Percentiles rank a stretch among this genome's conserved stretches.
These are phyloP conservation scores for Dreissena rostriformis DNA, from an alignment of 1,140 invertebrate species.

Conservation along the genomic window DNA sequence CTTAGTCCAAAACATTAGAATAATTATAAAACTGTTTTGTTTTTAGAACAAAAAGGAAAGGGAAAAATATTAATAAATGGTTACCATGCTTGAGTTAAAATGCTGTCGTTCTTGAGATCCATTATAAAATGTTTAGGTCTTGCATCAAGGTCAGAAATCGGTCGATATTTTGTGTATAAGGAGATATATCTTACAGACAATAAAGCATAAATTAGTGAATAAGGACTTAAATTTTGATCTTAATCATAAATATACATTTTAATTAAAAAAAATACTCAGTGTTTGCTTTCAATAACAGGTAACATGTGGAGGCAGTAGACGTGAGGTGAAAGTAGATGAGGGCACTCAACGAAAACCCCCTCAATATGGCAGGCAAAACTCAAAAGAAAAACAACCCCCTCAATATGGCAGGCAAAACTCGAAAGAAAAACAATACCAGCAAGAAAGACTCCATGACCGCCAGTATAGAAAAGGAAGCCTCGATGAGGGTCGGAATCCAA, in stretches of 20 bases:
- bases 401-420: neutral
- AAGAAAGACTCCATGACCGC: neutral
- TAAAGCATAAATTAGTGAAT: too few relatives aligned
- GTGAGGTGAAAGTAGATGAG: slow-evolving; percentile 47
- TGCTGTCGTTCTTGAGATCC: too few relatives aligned
- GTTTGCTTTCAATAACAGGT: slow-evolving; percentile 2
- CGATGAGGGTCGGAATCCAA: slow-evolving; percentile 25
- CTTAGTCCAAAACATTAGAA: too few relatives aligned
- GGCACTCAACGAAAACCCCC: neutral
- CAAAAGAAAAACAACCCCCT: neutral
- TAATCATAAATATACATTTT: neutral
- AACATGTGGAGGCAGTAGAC: slow-evolving; percentile 42
- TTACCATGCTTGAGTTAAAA: too few relatives aligned
- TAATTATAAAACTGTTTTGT: too few relatives aligned
- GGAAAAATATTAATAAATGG: too few relatives aligned
- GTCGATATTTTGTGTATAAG: too few relatives aligned
- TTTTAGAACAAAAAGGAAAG: too few relatives aligned
- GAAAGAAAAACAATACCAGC: neutral
- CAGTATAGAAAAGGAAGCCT: slow-evolving; percentile 12
- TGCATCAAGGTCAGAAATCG: too few relatives aligned
- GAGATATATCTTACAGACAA: too few relatives aligned
- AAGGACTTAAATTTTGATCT: too few relatives aligned
- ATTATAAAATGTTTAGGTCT: too few relatives aligned
- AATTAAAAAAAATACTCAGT: neutral
- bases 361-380: neutral